Conservation (phyloP, 2,888 invertebrate species). For the Gastracanthus pulcherrimus region DNA sequence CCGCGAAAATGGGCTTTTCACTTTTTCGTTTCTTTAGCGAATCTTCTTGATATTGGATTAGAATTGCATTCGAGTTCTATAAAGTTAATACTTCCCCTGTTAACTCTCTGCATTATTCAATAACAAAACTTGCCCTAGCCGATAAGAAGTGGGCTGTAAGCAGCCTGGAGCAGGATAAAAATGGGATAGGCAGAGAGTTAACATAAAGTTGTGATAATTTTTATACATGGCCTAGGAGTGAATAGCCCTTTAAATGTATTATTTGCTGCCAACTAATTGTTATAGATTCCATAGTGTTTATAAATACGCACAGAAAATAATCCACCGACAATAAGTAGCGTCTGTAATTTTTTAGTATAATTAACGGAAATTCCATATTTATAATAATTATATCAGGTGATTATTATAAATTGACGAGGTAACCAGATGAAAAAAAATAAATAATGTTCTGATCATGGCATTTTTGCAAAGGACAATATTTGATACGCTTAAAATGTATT, state of each 20-base stretch:
- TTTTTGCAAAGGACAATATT: conserved; percentile 36
- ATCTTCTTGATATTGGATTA: neutral
- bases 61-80: neutral
- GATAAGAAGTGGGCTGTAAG: neutral
- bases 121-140: neutral
- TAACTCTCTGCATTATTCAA: neutral
- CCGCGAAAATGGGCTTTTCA: neutral
- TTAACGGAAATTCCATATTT: neutral
- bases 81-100: neutral
- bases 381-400: neutral
- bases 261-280: conserved; percentile 17
- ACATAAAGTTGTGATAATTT: neutral
- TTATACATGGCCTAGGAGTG: neutral
- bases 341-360: neutral
- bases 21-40: no score
- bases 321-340: conserved; percentile 51
- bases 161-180: neutral
- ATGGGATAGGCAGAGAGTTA: neutral
- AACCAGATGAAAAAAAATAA: neutral
- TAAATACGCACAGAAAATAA: conserved; percentile 33
- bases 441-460: neutral
- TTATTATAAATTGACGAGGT: neutral
- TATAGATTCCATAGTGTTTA: conserved; percentile 25
- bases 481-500: conserved; percentile 7
- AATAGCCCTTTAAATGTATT: neutral